Percentiles rank a stretch among this genome's conserved stretches.
Evolutionary conservation across 2,797 vertebrate genomes (phyloP).

Genomic region (Hyperoplus immaculatus): DNA sequence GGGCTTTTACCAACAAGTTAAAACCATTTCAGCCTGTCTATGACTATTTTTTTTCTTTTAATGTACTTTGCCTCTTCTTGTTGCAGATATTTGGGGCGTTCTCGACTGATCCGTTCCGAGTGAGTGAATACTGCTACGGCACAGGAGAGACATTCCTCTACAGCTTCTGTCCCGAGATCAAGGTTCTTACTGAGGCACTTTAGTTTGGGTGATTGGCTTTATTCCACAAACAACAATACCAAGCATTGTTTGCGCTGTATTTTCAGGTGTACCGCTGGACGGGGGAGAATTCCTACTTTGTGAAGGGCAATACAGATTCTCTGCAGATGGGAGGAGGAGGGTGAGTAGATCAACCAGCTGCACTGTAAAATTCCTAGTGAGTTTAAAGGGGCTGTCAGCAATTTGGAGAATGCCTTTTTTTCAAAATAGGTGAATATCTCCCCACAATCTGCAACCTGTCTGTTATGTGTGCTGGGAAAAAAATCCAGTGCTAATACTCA

Average conservation of each 20-base stretch:
- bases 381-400: too few species aligned
- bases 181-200: conserved; percentile 80
- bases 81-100: conserved; percentile 94
- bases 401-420: too few species aligned
- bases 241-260: background rate
- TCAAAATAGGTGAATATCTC: too few species aligned
- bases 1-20: background rate
- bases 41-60: background rate
- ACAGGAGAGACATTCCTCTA: conserved; percentile 98
- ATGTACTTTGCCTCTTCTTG: background rate
- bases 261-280: conserved; percentile 95
- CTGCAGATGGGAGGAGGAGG: conserved; percentile 98
- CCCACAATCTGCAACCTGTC: background rate
- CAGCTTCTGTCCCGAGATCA: conserved; percentile 96
- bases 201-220: background rate
- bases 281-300: conserved; percentile 98
- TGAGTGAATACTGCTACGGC: conserved; percentile 97
- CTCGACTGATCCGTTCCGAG: conserved; percentile 95
- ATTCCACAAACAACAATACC: background rate
- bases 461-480: background rate
- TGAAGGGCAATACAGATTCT: conserved; percentile 95
- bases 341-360: conserved; percentile 79
- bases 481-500: too few species aligned
- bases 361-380: background rate
- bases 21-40: background rate